These are phyloP conservation scores for Pseudachorutes palmiensis DNA, from an alignment of 1,140 invertebrate species.

Conservation along the genomic window DNA sequence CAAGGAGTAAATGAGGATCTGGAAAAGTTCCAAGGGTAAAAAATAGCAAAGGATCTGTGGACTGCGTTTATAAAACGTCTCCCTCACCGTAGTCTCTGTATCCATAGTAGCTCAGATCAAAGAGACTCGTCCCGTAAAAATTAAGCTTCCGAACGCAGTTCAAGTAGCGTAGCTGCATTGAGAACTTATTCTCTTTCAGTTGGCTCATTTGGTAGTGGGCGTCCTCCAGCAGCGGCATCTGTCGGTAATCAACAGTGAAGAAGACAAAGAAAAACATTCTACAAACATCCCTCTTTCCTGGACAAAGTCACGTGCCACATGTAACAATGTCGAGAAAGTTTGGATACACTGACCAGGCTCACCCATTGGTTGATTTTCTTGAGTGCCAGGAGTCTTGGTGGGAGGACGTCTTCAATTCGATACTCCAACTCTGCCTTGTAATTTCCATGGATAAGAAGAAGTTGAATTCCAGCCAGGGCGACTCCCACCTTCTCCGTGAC, in stretches of 20 bases:
- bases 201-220: constrained; percentile 2
- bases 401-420: neutral
- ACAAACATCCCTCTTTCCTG: neutral
- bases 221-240: neutral
- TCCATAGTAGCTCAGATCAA: constrained; percentile 1
- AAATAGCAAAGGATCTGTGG: too few species aligned
- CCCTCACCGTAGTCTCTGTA: neutral
- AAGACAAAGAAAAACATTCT: neutral
- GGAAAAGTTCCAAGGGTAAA: neutral
- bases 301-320: neutral
- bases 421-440: neutral
- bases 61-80: too few species aligned
- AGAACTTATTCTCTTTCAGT: constrained; percentile 3
- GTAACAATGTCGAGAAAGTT: neutral
- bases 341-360: neutral
- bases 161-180: neutral
- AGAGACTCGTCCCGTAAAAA: constrained; percentile 1
- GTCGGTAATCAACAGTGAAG: neutral
- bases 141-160: neutral
- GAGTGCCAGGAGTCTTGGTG: neutral
- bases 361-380: neutral
- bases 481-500: constrained; percentile 2
- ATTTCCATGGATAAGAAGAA: neutral
- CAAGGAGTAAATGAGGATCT: constrained; percentile 7
- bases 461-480: constrained; percentile 4